Base-by-base conservation (phyloP, 2,113 vertebrate species). In the Sander vitreus region DNA sequence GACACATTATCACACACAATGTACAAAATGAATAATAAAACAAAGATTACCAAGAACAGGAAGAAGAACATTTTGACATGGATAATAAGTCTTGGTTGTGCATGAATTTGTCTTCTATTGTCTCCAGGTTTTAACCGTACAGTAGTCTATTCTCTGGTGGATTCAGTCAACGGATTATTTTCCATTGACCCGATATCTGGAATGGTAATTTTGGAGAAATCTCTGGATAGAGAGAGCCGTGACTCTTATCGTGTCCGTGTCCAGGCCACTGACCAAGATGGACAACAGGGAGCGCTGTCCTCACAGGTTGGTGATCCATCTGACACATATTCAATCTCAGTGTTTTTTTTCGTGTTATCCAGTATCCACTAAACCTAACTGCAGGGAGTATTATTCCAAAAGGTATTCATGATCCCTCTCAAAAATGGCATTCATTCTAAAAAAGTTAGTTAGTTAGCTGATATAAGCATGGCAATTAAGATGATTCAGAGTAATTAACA, bases 111-210 rank as follows among this genome's bases (percentile, higher is more conserved):
- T 68, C 63, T 36, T 14, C 1, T 93, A 23, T 91, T 25, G 21
- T 60, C 8, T 39, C 0, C 88, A 99, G 98, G 97, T 30, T 81
- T 97, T 68, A 98, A 99, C 88, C 96, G 97, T 71, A 96, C 96
- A 27, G 95, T 99, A 4, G 87, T 95, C 1, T 99, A 99, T 87
- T 97, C 97, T 48, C 90, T 99, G 84, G 93, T 95, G 15, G 96
- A 97, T 84, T 97, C 97, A 0, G 95, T 96, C 27, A 65, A 90
- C 7, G 97, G 96, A 0, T 91, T 96, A 83, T 99, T 99, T 91
- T 97, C 98, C 57, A 96, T 99, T 1, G 97, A 99, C 30, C 93
- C 83, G 0, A 91, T 94, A 0, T 97, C 97, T 0, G 98, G 98
- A 76, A 96, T 99, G 88, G 95, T 99, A 15, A 92, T 96, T 85